Base-by-base conservation (phyloP, 2,797 vertebrate species). In the Heliangelus exortis region DNA sequence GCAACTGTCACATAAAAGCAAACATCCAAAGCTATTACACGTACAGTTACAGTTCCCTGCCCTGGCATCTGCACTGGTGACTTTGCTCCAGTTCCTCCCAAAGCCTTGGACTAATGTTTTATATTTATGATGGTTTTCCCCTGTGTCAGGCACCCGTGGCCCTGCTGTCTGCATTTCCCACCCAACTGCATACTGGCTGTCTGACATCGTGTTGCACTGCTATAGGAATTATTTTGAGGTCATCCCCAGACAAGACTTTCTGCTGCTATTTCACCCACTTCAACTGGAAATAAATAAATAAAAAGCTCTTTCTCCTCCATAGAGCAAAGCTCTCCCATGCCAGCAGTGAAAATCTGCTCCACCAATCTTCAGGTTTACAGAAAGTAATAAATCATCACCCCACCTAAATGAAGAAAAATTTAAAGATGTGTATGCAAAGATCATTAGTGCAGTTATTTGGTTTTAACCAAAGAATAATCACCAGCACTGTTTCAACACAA, bases 1-100 rank as follows among this genome's bases (percentile, higher is more conserved):
- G 89, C 96, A 92, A 93, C 90, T 88, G 96, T 93, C 93, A 86
- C 61, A 55, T 43, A 73, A 93, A 96, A 84, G 62, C 91, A 57
- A 77, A 82, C 61, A 76, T 87, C 88, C 85, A 63, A 90, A 94
- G 95, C 92, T 92, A 84, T 95, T 92, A 94, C 69, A 87, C 14
- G 41, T 17, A 78, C 85, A 66, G 66, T 67, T 68, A 89, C 71
- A 65, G 51, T 25, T 87, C 80, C 18, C 19, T 72, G 55, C 62
- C 74, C 15, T 95, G 89, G 90, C 95, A 80, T 89, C 96, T 77
- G 95, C 2, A 28, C 78, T 34, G 92, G 96, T 86, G 96, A 96
- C 96, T 93, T 80, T 94, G 96, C 87, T 87, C 87, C 31, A 71
- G 58, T 81, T 94, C 65, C 82, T 55, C 55, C 69, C 84, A 22